Evolutionary conservation across 2,113 vertebrate species (phyloP), one percentile per base, ranked within the genome.

Genomic region (Brevimyrus niger): DNA sequence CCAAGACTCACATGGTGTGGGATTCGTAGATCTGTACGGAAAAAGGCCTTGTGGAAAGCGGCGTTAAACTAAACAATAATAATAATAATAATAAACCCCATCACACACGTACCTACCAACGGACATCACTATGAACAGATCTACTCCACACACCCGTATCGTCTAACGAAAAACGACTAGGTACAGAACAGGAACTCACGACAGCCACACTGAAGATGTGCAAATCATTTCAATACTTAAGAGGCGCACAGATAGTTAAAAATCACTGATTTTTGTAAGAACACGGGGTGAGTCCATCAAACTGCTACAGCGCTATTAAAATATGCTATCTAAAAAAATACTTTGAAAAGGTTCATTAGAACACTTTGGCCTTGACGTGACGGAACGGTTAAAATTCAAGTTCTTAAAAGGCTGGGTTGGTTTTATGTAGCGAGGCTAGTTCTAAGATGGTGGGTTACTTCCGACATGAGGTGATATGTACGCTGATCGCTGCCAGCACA

Each of bases 301-400:
- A 47, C 48, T 88, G 88, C 89, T 87, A 91, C 88, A 86, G 89
- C 73, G 86, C 86, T 88, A 82, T 88, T 90, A 88, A 88, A 90
- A 88, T 90, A 84, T 89, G 85, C 65, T 76, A 83, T 89, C 86
- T 87, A 89, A 88, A 89, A 89, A 91, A 89, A 89, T 85, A 88
- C 87, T 86, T 88, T 85, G 47, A 80, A 90, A 69, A 76, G 10
- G 55, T 50, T 88, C 50, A 17, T 82, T 27, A 88, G 50, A 90
- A 89, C 83, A 89, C 91, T 91, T 91, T 89, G 86, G 85, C 89
- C 89, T 87, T 91, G 46, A 69, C 51, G 87, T 91, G 27, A 91
- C 44, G 38, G 35, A 80, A 65, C 11, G 42, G 73, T 61, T 84
- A 47, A 55, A 86, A 82, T 90, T 58, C 65, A 50, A 90, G 90